Conservation (phyloP, 2,797 vertebrate species). For the Hypotaenidia philippensis region DNA sequence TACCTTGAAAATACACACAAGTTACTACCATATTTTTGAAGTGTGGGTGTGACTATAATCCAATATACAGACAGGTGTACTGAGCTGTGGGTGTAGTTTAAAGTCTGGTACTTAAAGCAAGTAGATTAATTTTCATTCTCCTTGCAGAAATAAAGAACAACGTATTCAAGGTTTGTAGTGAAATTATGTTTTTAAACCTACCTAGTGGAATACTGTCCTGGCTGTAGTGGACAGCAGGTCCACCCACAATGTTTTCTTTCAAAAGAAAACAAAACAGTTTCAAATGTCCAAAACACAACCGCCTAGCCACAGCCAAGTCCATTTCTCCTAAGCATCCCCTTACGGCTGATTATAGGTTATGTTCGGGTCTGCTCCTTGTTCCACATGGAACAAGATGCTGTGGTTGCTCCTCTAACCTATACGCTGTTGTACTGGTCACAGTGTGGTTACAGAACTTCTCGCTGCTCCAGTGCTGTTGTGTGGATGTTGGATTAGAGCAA, state of each 20-base stretch:
- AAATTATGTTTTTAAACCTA: background rate
- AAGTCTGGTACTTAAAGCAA: background rate
- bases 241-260: background rate
- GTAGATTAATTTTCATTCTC: background rate
- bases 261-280: background rate
- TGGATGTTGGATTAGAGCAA: background rate
- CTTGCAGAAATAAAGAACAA: background rate
- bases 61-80: background rate
- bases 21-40: background rate
- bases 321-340: background rate
- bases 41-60: background rate
- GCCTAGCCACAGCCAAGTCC: background rate
- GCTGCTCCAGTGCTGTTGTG: background rate
- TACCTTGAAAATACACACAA: background rate
- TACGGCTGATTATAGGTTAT: background rate
- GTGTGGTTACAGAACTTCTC: background rate
- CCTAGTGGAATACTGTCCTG: background rate
- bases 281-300: background rate
- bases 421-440: accelerated
- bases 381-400: background rate
- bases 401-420: background rate
- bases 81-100: background rate
- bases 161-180: background rate
- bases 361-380: background rate
- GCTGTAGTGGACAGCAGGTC: background rate